Evolutionary conservation across 2,797 vertebrate species (phyloP).

Genomic region (Acropternis orthonyx): DNA sequence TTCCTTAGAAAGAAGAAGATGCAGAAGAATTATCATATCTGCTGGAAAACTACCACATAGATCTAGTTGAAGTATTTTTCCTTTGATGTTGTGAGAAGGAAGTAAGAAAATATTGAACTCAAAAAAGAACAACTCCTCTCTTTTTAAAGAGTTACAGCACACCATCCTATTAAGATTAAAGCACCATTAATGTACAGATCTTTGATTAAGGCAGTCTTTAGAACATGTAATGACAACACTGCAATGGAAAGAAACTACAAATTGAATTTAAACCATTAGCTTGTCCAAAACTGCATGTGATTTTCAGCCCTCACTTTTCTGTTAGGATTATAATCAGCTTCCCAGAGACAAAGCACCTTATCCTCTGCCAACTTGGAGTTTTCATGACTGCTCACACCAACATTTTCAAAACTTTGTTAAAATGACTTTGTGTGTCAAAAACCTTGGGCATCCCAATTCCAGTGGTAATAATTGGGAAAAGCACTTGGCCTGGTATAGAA

Average conservation of each 20-base stretch:
- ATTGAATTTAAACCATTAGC: not conserved
- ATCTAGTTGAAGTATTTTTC: not conserved
- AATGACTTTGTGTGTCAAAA: not conserved
- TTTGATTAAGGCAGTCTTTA: not conserved
- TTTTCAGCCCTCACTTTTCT: not conserved
- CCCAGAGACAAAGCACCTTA: not conserved
- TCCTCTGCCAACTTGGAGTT: not conserved
- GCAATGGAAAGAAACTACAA: not conserved
- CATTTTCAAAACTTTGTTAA: not conserved
- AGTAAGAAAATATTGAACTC: not conserved
- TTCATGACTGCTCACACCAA: not conserved
- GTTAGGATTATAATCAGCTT: not conserved
- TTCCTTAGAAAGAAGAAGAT: not conserved
- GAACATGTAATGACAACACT: not conserved
- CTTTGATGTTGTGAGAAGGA: not conserved
- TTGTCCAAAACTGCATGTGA: not conserved
- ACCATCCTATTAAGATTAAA: not conserved
- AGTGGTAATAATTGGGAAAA: constrained; percentile 12
- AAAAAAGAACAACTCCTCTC: not conserved
- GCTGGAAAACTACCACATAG: not conserved
- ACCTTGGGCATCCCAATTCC: not conserved
- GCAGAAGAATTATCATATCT: not conserved
- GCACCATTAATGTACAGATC: not conserved
- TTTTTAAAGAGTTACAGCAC: not conserved
- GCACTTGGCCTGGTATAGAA: not conserved